phyloP scores from a whole-genome alignment of 2,797 vertebrate genomes.

The Neosilurus mollespiculum region DNA sequence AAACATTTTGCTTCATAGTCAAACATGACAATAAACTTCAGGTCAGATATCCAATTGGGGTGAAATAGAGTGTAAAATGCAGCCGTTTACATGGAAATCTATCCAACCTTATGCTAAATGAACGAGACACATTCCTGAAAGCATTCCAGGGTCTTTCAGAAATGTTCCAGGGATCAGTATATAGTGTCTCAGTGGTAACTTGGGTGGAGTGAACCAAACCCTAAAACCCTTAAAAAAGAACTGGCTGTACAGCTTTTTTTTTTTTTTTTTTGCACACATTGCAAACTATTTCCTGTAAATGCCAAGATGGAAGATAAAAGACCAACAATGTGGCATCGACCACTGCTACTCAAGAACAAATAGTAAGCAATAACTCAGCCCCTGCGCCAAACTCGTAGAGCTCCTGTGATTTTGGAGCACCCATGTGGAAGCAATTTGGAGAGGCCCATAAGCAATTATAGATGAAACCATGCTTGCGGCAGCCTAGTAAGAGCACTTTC shows the following conservation, averaged over 20 bases:
- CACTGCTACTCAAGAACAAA: constrained; percentile 37
- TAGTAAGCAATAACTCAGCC: constrained; percentile 41
- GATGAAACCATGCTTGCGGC: constrained; percentile 56
- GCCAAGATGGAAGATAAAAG: constrained; percentile 37
- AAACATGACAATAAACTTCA: neutral
- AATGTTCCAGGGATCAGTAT: neutral
- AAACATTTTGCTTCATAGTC: neutral
- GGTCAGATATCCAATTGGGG: neutral
- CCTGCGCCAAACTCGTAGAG: constrained; percentile 38
- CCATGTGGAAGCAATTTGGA: constrained; percentile 58
- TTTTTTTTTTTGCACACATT: constrained; percentile 9
- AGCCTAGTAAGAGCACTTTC: constrained; percentile 43
- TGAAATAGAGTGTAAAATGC: constrained; percentile 29
- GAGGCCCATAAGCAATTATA: constrained; percentile 54
- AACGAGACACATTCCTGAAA: constrained; percentile 49
- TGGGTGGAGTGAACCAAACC: constrained; percentile 30
- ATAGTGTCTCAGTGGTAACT: constrained; percentile 36
- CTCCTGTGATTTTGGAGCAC: constrained; percentile 44
- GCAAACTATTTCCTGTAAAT: constrained; percentile 42
- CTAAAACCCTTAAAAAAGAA: constrained; percentile 13
- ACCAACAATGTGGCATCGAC: constrained; percentile 25
- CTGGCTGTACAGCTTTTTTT: neutral
- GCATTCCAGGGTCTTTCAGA: constrained; percentile 27
- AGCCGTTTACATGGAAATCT: constrained; percentile 28
- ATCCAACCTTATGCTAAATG: constrained; percentile 39